These are phyloP conservation scores for Mylabris sibirica DNA, from an alignment of 2,888 invertebrate species.

Conservation along the genomic window DNA sequence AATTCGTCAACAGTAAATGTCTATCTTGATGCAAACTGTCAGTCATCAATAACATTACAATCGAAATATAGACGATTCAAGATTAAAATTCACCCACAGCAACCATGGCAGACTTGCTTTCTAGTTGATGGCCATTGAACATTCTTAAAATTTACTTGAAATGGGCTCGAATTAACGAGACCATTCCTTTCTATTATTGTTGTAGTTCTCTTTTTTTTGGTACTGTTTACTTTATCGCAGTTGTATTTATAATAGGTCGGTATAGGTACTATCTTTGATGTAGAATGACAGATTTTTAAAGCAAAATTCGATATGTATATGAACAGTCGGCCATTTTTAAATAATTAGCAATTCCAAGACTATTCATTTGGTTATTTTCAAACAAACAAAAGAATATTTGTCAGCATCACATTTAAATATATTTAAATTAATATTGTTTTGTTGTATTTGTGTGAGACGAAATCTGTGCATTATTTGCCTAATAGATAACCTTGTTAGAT, in stretches of 20 bases:
- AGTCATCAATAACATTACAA: slow-evolving; percentile 57
- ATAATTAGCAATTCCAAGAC: slow-evolving; percentile 60
- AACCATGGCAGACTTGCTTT: slow-evolving; percentile 7
- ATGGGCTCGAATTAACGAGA: slow-evolving; percentile 54
- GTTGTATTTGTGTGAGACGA: slow-evolving; percentile 32
- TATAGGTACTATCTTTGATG: slow-evolving; percentile 34
- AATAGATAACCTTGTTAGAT: slow-evolving; percentile 21
- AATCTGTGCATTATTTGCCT: slow-evolving; percentile 39
- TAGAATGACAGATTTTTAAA: slow-evolving; percentile 29
- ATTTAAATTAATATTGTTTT: slow-evolving; percentile 55
- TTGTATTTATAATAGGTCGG: slow-evolving; percentile 43
- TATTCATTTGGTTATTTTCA: slow-evolving; percentile 57
- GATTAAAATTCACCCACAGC: slow-evolving; percentile 42
- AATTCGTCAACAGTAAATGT: slow-evolving; percentile 55
- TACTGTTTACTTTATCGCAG: slow-evolving; percentile 31
- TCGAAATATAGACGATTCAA: slow-evolving; percentile 44
- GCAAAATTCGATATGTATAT: slow-evolving; percentile 41
- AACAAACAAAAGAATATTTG: slow-evolving; percentile 56
- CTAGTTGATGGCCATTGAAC: slow-evolving; percentile 23
- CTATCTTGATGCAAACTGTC: slow-evolving; percentile 59
- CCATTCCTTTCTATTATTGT: slow-evolving; percentile 34
- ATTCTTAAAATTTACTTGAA: slow-evolving; percentile 44
- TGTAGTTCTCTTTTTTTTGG: slow-evolving; percentile 41
- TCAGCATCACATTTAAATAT: slow-evolving; percentile 57
- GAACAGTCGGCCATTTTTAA: slow-evolving; percentile 47